A percentile compares a stretch with the other conserved stretches of the same genome.
Evolutionary conservation across 1,140 invertebrate species (phyloP).

Genomic region (Caenorhabditis briggsae): DNA sequence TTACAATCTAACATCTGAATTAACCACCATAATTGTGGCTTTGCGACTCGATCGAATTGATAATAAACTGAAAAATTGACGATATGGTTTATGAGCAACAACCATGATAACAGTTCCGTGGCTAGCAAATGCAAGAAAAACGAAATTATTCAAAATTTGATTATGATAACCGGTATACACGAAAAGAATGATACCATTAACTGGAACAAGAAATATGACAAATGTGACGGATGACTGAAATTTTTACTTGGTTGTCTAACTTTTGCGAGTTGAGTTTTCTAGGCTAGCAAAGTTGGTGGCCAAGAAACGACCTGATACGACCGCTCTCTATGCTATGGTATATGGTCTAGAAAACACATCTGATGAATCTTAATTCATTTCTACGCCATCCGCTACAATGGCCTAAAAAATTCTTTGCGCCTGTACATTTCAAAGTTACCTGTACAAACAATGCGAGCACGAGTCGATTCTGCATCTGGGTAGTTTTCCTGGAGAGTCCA

Average conservation of each 20-base stretch:
- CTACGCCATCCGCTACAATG: no score
- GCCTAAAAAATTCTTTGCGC: no score
- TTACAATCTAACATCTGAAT: no score
- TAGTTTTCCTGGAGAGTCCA: neutral
- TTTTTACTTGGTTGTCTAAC: no score
- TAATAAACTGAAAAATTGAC: neutral
- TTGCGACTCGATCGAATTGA: neutral
- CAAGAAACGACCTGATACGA: no score
- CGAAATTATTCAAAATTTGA: neutral
- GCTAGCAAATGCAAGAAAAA: neutral
- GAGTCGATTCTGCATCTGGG: neutral
- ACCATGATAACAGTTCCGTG: slow-evolving; percentile 8
- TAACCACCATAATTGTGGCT: neutral
- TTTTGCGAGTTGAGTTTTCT: no score
- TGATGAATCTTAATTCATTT: no score
- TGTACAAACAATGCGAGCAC: neutral
- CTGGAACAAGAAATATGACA: neutral
- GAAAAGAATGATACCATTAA: neutral
- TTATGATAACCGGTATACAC: neutral
- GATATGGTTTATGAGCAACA: slow-evolving; percentile 2
- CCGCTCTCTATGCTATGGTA: no score
- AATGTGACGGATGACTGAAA: neutral
- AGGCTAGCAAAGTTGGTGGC: no score
- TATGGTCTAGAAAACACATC: no score
- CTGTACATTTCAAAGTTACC: neutral